These are phyloP conservation scores for Penelope pileata DNA, from an alignment of 2,113 vertebrate genomes.

Conservation along the genomic window DNA sequence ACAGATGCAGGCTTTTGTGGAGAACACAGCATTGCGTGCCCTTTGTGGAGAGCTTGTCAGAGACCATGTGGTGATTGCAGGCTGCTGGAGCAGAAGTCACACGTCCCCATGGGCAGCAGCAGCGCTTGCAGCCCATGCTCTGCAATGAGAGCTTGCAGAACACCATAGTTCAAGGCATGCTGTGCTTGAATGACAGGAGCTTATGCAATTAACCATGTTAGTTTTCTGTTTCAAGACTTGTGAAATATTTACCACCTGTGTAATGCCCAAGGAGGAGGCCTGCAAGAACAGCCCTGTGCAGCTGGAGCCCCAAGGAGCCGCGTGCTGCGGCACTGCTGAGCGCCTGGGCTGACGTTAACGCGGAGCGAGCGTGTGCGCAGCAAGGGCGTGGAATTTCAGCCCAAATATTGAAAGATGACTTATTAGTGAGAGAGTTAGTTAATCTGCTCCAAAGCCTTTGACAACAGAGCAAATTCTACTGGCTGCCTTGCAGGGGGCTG, in stretches of 20 bases:
- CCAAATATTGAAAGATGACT: background rate
- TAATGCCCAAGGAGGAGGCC: background rate
- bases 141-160: constrained; percentile 31
- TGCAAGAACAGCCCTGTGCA: background rate
- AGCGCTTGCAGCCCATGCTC: background rate
- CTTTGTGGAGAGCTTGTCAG: background rate
- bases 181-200: background rate
- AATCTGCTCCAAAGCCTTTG: background rate
- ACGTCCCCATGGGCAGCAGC: background rate
- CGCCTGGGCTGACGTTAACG: background rate
- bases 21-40: background rate
- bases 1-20: background rate
- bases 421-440: background rate
- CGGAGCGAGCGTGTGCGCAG: background rate
- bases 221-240: background rate
- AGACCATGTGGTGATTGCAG: background rate
- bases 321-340: background rate
- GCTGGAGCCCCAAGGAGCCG: background rate
- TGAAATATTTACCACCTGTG: constrained; percentile 29
- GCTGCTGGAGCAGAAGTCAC: background rate
- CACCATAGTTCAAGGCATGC: background rate
- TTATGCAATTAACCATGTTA: background rate
- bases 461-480: background rate
- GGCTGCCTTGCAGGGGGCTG: background rate
- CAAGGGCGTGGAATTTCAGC: background rate